phyloP scores from a whole-genome alignment of 2,113 vertebrate genomes.

The Macrotis lagotis region DNA sequence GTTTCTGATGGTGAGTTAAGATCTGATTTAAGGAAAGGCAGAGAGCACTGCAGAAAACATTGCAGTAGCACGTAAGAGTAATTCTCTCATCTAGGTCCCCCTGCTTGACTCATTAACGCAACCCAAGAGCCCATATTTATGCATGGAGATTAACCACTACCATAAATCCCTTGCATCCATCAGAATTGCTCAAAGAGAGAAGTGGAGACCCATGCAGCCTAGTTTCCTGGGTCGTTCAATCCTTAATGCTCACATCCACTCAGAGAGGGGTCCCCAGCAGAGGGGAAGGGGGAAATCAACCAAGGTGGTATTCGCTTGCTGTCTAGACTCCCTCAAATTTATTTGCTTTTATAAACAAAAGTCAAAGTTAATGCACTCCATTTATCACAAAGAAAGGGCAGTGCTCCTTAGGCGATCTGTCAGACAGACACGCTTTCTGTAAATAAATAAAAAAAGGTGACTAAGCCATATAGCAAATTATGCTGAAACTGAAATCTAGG shows the following conservation, averaged over 20 bases:
- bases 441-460: slow-evolving; percentile 64
- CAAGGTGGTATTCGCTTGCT: not conserved
- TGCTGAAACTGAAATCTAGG: slow-evolving; percentile 45
- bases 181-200: not conserved
- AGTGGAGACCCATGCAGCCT: not conserved
- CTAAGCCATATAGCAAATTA: slow-evolving; percentile 20
- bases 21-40: not conserved
- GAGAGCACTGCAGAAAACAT: not conserved
- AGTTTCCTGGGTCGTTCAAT: not conserved
- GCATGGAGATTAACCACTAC: not conserved
- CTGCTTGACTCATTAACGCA: not conserved
- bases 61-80: accelerated
- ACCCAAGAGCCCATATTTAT: not conserved
- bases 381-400: slow-evolving; percentile 58
- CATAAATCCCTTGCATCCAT: not conserved
- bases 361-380: slow-evolving; percentile 16
- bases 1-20: slow-evolving; percentile 13
- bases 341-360: slow-evolving; percentile 62
- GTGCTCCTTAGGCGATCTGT: not conserved
- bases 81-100: not conserved
- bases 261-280: not conserved
- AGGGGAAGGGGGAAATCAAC: not conserved
- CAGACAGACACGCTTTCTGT: slow-evolving; percentile 18
- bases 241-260: not conserved
- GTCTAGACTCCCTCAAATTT: slow-evolving; percentile 30